A percentile compares a stretch with the other conserved stretches of the same genome.
Evolutionary conservation across 1,140 invertebrate genomes (phyloP).

Genomic region (Frieseomelitta varia): DNA sequence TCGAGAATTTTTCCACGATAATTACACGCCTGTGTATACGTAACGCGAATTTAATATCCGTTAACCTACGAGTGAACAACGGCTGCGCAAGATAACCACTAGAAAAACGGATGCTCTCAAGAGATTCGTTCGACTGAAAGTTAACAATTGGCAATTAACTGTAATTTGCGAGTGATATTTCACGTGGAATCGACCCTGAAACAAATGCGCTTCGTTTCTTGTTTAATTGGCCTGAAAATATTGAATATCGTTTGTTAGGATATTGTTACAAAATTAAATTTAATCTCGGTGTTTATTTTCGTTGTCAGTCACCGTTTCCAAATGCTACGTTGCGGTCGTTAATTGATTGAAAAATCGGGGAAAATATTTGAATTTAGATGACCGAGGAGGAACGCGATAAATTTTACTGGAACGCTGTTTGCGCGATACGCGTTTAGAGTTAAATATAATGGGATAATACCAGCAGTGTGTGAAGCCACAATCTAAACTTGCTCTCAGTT

Average conservation of each 20-base stretch:
- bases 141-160: neutral
- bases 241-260: neutral
- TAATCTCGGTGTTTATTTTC: neutral
- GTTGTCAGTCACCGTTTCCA: neutral
- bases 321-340: neutral
- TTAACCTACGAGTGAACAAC: neutral
- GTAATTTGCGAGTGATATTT: neutral
- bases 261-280: neutral
- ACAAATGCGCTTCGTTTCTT: neutral
- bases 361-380: neutral
- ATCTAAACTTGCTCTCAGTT: slow-evolving; percentile 26
- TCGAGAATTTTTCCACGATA: neutral
- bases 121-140: neutral
- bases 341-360: neutral
- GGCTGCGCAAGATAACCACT: neutral
- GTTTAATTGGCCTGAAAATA: neutral
- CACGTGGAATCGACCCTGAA: neutral
- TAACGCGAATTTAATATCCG: neutral
- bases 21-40: neutral
- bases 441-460: neutral
- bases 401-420: neutral
- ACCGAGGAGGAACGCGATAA: neutral
- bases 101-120: neutral
- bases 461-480: neutral
- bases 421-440: slow-evolving; percentile 2